These are phyloP conservation scores for Malaclemys terrapin DNA, from an alignment of 2,113 vertebrate species.

Conservation along the genomic window DNA sequence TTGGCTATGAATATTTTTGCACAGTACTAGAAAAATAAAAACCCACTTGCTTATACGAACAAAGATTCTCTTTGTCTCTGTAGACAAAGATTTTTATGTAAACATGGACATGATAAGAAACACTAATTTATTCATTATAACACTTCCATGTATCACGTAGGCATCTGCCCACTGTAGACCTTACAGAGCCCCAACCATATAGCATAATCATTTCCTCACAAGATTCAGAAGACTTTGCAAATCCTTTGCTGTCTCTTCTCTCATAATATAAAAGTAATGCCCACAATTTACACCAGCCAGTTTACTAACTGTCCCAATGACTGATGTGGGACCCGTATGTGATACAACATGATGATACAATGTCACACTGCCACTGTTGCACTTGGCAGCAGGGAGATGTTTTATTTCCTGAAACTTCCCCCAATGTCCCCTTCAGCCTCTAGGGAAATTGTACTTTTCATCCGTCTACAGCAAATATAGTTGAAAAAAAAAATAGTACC, in stretches of 20 bases:
- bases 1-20: background rate
- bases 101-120: background rate
- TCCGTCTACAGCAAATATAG: background rate
- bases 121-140: background rate
- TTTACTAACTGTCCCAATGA: fast-evolving
- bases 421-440: background rate
- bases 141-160: background rate
- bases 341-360: background rate
- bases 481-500: background rate
- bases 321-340: background rate
- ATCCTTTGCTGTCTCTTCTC: background rate
- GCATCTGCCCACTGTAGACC: background rate
- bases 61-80: background rate
- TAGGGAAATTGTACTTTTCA: background rate
- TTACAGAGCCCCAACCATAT: background rate
- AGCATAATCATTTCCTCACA: background rate
- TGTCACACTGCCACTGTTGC: background rate
- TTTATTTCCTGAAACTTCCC: background rate
- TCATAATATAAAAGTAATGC: background rate
- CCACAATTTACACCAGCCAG: background rate
- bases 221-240: background rate
- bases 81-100: background rate
- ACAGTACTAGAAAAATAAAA: background rate
- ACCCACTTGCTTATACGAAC: background rate
- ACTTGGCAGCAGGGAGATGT: background rate